Base-by-base conservation (phyloP, 1,140 invertebrate genomes). In the Tachypleus tridentatus region DNA sequence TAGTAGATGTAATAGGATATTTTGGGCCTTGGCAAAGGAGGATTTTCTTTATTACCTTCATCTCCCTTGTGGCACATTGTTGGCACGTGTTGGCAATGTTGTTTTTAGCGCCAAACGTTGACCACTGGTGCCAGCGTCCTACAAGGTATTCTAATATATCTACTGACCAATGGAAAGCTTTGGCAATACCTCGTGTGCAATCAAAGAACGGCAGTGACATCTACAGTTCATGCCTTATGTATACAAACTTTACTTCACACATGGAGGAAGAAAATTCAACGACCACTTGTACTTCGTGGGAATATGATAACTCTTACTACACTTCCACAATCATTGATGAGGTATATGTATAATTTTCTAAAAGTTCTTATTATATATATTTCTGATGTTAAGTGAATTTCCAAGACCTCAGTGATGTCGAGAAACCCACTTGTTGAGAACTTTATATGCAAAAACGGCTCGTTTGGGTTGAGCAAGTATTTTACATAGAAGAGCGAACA, bases 1-100 rank as follows among this genome's bases (percentile, higher is more conserved):
- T 29, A 29, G 29, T 29, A 29, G 29, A 29, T 29, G 29, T 63
- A 4, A 54, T 63, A 4, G 62, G 62, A 8, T 49, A 49, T 6
- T 48, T 58, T 10, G 62, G 62, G 11, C 56, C 56, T 4, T 63
- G 62, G 62, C 62, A 63, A 48, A 51, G 57, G n/a, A n/a, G 48
- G 60, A 80, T 80, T 52, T 74, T 75, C 29, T 70, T 81, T 51
- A 66, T 76, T 4, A 64, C 75, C 4, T 70, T 74, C 47, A 73
- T 73, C 0, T 74, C 78, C 29, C 76, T 81, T 76, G 70, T 74
- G 11, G 78, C 78, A 64, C 29, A 29, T 29, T 60, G 51, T 4
- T 57, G 60, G 49, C 56, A 63, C 5, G 58, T 58, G 9, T n/a
- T 63, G 10, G 49, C 50, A 6, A 58, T 63, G 50, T 29, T 57